These are phyloP conservation scores for Bubo blakistoni DNA, from an alignment of 2,113 vertebrate genomes.

Conservation along the genomic window DNA sequence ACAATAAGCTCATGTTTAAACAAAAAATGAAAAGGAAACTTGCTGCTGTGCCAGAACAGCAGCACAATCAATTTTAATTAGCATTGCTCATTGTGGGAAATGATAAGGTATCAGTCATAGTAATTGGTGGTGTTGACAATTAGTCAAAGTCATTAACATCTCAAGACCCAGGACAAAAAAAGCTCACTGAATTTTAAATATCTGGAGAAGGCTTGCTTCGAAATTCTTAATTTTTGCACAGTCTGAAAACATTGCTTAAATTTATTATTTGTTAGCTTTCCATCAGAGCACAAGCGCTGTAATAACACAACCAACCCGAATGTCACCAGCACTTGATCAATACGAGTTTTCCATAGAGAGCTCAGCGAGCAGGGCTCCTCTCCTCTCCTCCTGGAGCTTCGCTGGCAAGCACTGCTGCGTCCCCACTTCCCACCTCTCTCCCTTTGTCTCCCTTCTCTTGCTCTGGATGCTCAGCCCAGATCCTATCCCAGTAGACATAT, in stretches of 20 bases:
- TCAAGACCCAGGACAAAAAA: constrained; percentile 70
- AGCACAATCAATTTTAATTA: constrained; percentile 84
- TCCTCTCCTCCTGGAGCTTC: not conserved
- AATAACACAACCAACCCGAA: not conserved
- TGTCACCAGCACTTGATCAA: not conserved
- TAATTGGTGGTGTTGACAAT: constrained; percentile 82
- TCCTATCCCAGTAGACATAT: not conserved
- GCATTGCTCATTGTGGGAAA: constrained; percentile 79
- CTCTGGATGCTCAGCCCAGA: not conserved
- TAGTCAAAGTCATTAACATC: constrained; percentile 82
- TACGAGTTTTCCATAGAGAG: not conserved
- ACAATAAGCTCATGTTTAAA: constrained; percentile 74
- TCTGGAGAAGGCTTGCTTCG: not conserved
- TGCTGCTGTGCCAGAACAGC: constrained; percentile 67
- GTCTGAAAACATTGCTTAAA: not conserved
- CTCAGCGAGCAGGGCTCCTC: not conserved
- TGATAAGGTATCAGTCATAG: constrained; percentile 84
- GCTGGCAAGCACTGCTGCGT: rapidly evolving
- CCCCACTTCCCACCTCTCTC: not conserved
- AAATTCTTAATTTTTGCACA: constrained; percentile 34
- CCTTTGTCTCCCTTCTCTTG: not conserved
- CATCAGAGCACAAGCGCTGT: not conserved
- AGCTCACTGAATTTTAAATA: constrained; percentile 62
- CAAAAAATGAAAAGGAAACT: constrained; percentile 65
- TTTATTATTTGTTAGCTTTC: not conserved